A percentile compares a stretch with the other conserved stretches of the same genome.
These are phyloP conservation scores for Anoplophora glabripennis DNA, from an alignment of 1,140 invertebrate species.

Conservation along the genomic window DNA sequence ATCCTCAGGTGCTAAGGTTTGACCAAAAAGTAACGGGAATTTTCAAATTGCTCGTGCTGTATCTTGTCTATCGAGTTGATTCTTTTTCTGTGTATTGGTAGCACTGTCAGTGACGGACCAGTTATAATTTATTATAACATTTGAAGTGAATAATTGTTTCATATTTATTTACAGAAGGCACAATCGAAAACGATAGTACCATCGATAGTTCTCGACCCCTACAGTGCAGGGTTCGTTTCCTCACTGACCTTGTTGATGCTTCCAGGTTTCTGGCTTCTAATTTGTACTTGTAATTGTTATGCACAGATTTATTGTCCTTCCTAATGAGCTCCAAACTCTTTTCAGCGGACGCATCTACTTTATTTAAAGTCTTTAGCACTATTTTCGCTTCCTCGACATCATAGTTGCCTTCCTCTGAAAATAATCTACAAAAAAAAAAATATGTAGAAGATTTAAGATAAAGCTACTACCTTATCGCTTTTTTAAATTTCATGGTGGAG, in stretches of 20 bases:
- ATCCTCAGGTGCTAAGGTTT: no score
- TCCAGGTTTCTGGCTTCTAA: not conserved
- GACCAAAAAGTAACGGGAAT: no score
- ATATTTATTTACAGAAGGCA: no score
- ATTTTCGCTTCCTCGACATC: constrained; percentile 17
- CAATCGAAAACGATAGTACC: no score
- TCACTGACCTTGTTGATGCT: not conserved
- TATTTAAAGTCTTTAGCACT: constrained; percentile 16
- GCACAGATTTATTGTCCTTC: constrained; percentile 1
- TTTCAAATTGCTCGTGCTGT: no score
- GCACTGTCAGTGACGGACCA: no score
- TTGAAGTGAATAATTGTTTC: no score
- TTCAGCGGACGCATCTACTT: constrained; percentile 17
- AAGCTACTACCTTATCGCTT: constrained; percentile 7
- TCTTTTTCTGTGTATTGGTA: no score
- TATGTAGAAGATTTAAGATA: not conserved
- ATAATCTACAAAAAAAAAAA: constrained; percentile 14
- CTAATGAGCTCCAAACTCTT: constrained; percentile 3
- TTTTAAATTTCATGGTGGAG: not conserved
- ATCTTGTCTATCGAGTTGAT: no score
- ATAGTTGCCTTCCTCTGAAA: constrained; percentile 27
- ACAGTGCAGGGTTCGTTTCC: not conserved
- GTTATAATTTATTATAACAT: no score
- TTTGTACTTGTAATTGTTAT: not conserved
- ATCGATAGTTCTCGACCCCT: no score